Base-by-base conservation (phyloP, 2,888 invertebrate genomes). In the Periphyllus acericola region DNA sequence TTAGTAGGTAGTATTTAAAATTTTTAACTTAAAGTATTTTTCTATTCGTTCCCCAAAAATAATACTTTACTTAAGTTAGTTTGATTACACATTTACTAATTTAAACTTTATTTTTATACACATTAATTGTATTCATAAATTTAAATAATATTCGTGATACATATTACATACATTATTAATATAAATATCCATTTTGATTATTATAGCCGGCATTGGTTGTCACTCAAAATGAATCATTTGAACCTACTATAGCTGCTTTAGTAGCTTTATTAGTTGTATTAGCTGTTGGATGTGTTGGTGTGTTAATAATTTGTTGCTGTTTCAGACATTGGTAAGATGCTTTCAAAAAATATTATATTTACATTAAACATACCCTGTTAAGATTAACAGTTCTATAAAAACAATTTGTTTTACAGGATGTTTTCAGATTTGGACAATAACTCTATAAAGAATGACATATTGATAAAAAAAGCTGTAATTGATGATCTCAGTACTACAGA, bases 401-500 rank as follows among this genome's bases (percentile, higher is more conserved):
- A 46, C 14, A 11, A 46, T 46, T 46, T 60, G 19, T 46, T 86
- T 90, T 90, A 80, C 91, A 95, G 95, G 95, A 95, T 96, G 68
- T 94, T 96, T 79, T 95, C 96, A 79, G 95, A 96, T n/a, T 94
- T 95, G 84, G 95, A 96, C 90, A 87, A 80, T 74, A 87, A 87
- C 21, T 87, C 87, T 19, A 95, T 95, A 90, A 95, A 96, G 89
- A 96, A 96, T 87, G 96, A 97, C 91, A 96, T 96, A 78, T 92
- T 97, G 25, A 96, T 96, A 40, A 95, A 96, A 88, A 94, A 96
- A 89, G 94, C 96, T 89, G 89, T 90, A 66, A 94, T 96, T 66
- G 96, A 97, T 90, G 96, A 97, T 91, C 92, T 96, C 80, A 96
- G 96, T 90, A 97, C 96, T 0, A 97, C 97, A 0, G 97, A 97